A percentile compares a stretch with the other conserved stretches of the same genome.
Evolutionary conservation across 2,797 vertebrate species (phyloP).

Genomic region (Alcedo quadribrachys): DNA sequence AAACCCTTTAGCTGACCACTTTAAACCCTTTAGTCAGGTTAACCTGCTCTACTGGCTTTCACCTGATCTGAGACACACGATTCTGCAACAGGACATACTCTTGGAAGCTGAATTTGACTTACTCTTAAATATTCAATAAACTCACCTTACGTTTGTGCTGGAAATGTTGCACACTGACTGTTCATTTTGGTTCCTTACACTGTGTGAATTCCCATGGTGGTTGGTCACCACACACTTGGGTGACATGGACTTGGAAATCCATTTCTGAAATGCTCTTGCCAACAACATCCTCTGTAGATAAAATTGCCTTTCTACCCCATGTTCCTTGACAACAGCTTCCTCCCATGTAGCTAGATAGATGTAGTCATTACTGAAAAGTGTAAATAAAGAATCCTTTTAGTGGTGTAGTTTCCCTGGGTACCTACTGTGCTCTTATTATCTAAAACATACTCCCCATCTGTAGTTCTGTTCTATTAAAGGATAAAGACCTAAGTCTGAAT

Average conservation of each 20-base stretch:
- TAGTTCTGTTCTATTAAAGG: constrained; percentile 73
- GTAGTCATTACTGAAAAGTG: constrained; percentile 73
- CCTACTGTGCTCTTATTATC: constrained; percentile 73
- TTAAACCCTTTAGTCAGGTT: background rate
- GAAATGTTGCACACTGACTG: background rate
- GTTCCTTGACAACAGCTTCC: constrained; percentile 61
- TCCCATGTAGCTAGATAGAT: constrained; percentile 67
- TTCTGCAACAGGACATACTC: background rate
- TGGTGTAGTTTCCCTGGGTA: constrained; percentile 73
- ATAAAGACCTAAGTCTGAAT: constrained; percentile 76
- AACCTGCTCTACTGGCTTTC: background rate
- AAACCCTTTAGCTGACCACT: background rate
- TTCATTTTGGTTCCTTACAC: background rate
- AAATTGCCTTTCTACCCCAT: constrained; percentile 50
- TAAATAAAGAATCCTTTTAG: constrained; percentile 76
- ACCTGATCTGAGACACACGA: background rate
- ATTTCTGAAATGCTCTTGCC: constrained; percentile 16
- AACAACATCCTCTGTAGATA: constrained; percentile 21
- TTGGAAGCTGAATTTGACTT: background rate
- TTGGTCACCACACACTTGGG: background rate
- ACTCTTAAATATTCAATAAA: background rate
- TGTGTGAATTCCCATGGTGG: background rate
- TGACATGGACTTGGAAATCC: background rate
- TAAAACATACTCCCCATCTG: constrained; percentile 72
- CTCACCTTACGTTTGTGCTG: background rate